Conservation (phyloP, 2,113 vertebrate genomes). For the Colossoma macropomum region DNA sequence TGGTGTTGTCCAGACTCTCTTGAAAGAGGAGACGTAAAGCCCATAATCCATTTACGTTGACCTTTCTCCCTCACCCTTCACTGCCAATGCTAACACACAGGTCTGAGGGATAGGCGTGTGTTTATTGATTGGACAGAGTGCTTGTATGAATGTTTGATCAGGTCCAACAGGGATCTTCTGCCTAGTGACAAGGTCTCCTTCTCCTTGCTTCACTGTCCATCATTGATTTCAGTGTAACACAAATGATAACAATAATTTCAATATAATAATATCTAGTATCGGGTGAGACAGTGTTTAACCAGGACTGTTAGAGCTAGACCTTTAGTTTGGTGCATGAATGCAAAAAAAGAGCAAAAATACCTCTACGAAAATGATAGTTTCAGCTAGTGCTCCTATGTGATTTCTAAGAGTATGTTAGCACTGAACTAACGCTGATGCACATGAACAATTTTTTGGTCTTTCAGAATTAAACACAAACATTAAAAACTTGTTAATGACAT, state of each 20-base stretch:
- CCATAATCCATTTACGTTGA: conserved; percentile 4
- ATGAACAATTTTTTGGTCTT: too few species aligned
- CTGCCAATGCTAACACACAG: background rate
- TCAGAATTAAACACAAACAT: too few species aligned
- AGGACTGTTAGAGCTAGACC: too few species aligned
- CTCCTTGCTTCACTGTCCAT: background rate
- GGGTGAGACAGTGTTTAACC: too few species aligned
- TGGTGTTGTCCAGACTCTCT: conserved; percentile 24
- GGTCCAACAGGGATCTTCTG: background rate
- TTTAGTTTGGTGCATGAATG: too few species aligned
- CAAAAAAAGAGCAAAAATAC: too few species aligned
- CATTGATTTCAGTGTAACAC: background rate
- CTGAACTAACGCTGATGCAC: too few species aligned
- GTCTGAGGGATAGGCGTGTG: conserved; percentile 25
- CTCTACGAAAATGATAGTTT: too few species aligned
- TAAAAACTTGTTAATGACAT: too few species aligned
- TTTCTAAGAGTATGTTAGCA: too few species aligned
- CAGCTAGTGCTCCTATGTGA: too few species aligned
- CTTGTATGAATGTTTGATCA: background rate
- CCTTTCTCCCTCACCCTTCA: conserved; percentile 24
- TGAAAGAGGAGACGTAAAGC: conserved; percentile 11
- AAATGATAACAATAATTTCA: background rate
- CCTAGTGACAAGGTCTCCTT: background rate
- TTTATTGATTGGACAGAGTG: conserved; percentile 13
- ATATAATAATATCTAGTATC: too few species aligned